Evolutionary conservation across 2,888 invertebrate species (phyloP), one percentile per base, ranked within the genome.

Genomic region (Pristionchus japonicus): DNA sequence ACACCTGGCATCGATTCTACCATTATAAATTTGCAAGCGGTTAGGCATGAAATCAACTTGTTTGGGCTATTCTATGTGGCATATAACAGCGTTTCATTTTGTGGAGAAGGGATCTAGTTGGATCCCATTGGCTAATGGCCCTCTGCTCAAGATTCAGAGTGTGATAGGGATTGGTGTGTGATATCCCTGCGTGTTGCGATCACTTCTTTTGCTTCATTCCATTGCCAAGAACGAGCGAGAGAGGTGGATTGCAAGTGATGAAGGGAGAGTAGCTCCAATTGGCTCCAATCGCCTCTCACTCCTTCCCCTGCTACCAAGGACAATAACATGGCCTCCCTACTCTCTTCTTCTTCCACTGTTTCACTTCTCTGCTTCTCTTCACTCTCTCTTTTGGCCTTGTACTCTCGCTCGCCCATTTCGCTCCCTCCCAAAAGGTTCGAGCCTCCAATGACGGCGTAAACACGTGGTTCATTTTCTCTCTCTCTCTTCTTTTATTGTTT

Each of bases 391-490:
- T 77, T 47, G 23, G 17, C 23, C 77, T n/a, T 17, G 15, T n/a
- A 34, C 43, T 77, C 77, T 77, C 77, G 13, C 47, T 43, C 43
- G 9, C 43, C 40, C 77, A 40, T 74, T 40, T 40, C 74, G 40
- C 37, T 40, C 74, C 23, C 77, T 27, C 23, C n/a, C 7, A 77
- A 77, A 27, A 40, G 77, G 77, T 77, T 77, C 43, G 77, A 77
- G 77, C 47, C 67, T 20, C 37, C 70, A 70, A 70, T 70, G 27
- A 47, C 11, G 43, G 20, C 43, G 77, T 77, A 77, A 77, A 77
- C 77, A 77, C 77, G 77, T 43, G 77, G 43, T 77, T 43, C 31
- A 15, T 34, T 67, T 34, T 67, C n/a, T n/a, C n/a, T n/a, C n/a
- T n/a, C n/a, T 57, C 57, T 23, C 34, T 43, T 11, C 9, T 23